Conservation (phyloP, 2,797 vertebrate species). For the Apogon talboti region DNA sequence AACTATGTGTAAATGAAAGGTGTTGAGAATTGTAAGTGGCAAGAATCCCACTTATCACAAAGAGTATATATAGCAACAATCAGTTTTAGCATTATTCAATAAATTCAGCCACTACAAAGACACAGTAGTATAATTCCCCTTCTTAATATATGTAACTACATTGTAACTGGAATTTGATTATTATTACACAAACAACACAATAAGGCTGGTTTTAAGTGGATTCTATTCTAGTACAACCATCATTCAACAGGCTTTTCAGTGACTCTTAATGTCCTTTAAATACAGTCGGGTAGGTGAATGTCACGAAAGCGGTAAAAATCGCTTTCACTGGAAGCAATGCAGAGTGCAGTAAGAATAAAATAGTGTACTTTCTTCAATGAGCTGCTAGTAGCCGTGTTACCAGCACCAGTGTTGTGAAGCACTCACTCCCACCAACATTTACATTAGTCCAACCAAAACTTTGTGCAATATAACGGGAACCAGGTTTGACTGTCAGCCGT, state of each 20-base stretch:
- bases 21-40: background rate
- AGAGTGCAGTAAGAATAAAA: background rate
- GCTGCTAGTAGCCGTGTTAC: slow-evolving; percentile 4
- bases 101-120: too few relatives aligned
- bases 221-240: background rate
- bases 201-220: background rate
- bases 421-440: slow-evolving; percentile 15
- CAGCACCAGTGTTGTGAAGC: slow-evolving; percentile 8
- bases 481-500: background rate
- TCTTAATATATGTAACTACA: too few relatives aligned
- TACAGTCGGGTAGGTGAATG: background rate
- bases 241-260: slow-evolving; percentile 2
- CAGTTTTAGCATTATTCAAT: too few relatives aligned
- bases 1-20: background rate
- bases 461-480: slow-evolving; percentile 14
- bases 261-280: background rate
- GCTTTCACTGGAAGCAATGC: background rate
- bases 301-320: background rate
- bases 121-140: too few relatives aligned
- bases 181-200: background rate
- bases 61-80: too few relatives aligned
- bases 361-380: background rate
- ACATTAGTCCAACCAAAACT: slow-evolving; percentile 23
- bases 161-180: too few relatives aligned
- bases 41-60: background rate